Conservation (phyloP, 1,140 invertebrate species). For the Drosophila pruinosa region DNA sequence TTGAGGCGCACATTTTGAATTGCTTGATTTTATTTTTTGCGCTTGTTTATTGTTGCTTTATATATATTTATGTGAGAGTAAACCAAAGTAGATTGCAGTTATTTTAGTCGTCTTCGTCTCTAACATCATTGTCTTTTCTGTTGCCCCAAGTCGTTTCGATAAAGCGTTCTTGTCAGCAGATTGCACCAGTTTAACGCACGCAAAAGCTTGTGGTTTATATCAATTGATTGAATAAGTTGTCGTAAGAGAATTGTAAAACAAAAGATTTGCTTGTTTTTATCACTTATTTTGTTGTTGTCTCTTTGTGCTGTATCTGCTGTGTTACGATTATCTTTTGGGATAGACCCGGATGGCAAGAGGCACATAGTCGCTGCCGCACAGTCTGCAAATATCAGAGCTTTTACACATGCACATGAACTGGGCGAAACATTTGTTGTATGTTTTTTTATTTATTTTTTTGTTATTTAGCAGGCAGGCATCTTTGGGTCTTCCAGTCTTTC, state of each 20-base stretch:
- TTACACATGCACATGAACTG: conserved; percentile 12
- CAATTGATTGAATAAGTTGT: conserved; percentile 63
- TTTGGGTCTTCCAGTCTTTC: conserved; percentile 43
- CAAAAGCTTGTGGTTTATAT: conserved; percentile 59
- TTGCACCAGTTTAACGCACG: conserved; percentile 69
- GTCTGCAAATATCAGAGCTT: not conserved
- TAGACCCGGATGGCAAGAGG: not conserved
- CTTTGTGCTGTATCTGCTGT: conserved; percentile 21
- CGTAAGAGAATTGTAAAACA: conserved; percentile 70
- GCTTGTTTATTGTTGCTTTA: conserved; percentile 66
- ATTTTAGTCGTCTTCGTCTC: conserved; percentile 7
- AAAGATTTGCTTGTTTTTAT: conserved; percentile 68
- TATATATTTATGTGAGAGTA: conserved; percentile 60
- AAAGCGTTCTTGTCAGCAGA: conserved; percentile 38
- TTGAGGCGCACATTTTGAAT: conserved; percentile 46
- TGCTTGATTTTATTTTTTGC: conserved; percentile 73
- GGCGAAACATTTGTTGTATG: conserved; percentile 30
- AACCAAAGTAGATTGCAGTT: conserved; percentile 72
- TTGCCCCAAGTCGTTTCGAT: not conserved
- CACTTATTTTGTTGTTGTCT: conserved; percentile 72
- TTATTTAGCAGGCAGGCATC: conserved; percentile 50
- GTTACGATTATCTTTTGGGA: not conserved
- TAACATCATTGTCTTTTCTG: conserved; percentile 4
- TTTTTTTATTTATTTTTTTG: conserved; percentile 11
- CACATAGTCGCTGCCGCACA: not conserved